phyloP scores from a whole-genome alignment of 1,140 invertebrate species.

The Lucilia cuprina region DNA sequence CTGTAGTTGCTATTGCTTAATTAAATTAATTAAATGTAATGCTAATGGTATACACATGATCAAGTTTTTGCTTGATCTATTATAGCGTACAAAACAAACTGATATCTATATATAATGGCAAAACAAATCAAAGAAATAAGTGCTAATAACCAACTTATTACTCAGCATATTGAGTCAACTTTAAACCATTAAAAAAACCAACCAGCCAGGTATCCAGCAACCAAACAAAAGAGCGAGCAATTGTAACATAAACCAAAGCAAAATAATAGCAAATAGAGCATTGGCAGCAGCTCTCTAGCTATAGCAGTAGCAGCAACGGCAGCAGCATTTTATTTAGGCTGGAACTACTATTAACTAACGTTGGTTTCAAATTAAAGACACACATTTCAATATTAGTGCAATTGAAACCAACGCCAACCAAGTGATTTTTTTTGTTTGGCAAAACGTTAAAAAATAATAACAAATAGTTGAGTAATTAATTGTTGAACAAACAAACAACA shows the following conservation, averaged over 20 bases:
- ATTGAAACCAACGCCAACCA: not conserved
- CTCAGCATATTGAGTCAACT: slow-evolving; percentile 13
- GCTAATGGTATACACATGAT: too few relatives aligned
- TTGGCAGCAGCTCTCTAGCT: not conserved
- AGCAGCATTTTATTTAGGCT: not conserved
- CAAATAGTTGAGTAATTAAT: not conserved
- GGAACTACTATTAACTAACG: not conserved
- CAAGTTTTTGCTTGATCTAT: too few relatives aligned
- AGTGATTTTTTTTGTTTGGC: not conserved
- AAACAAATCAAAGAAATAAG: slow-evolving; percentile 10
- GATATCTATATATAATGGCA: not conserved
- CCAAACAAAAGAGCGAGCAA: not conserved
- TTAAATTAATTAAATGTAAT: too few relatives aligned
- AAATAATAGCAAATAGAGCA: not conserved
- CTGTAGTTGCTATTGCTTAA: too few relatives aligned
- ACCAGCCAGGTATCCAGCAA: not conserved
- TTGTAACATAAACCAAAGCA: not conserved
- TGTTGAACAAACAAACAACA: not conserved
- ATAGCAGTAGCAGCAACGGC: not conserved
- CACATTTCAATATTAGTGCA: not conserved
- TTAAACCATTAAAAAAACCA: not conserved
- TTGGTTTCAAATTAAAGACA: not conserved
- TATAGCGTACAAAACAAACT: too few relatives aligned
- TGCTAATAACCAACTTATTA: slow-evolving; percentile 29
- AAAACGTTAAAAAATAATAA: not conserved